phyloP scores from a whole-genome alignment of 2,113 vertebrate genomes.

The Melanerpes formicivorus region DNA sequence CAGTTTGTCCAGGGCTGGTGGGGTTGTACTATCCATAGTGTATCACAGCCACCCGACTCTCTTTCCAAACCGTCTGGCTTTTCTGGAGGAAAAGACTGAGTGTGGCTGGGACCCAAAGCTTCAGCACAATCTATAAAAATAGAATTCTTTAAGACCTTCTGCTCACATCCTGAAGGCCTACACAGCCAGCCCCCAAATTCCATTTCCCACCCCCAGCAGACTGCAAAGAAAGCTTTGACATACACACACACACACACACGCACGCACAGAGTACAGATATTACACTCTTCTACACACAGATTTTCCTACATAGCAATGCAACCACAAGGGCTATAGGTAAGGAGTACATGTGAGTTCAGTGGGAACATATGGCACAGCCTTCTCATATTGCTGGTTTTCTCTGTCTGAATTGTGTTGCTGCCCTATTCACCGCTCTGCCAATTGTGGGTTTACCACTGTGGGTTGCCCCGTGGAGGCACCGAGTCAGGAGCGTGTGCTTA shows the following conservation, averaged over 20 bases:
- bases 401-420: neutral
- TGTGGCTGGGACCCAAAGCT: slow-evolving; percentile 57
- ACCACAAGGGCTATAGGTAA: slow-evolving; percentile 60
- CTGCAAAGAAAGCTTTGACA: slow-evolving; percentile 59
- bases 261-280: slow-evolving; percentile 14
- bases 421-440: slow-evolving; percentile 7
- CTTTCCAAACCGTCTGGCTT: neutral
- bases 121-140: slow-evolving; percentile 69
- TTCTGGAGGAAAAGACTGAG: slow-evolving; percentile 52
- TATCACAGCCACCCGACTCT: slow-evolving; percentile 56
- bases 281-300: slow-evolving; percentile 58
- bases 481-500: neutral
- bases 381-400: slow-evolving; percentile 58
- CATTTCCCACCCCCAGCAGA: slow-evolving; percentile 36
- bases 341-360: neutral
- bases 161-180: slow-evolving; percentile 62
- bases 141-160: slow-evolving; percentile 64
- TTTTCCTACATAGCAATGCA: slow-evolving; percentile 61
- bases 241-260: slow-evolving; percentile 6
- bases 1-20: slow-evolving; percentile 66
- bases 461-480: neutral
- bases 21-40: slow-evolving; percentile 60
- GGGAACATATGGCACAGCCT: slow-evolving; percentile 67
- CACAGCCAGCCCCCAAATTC: slow-evolving; percentile 70
- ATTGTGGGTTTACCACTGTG: neutral